Percentiles rank a stretch among this genome's conserved stretches.
phyloP scores from a whole-genome alignment of 2,113 vertebrate species.

The Hemiscyllium ocellatum region DNA sequence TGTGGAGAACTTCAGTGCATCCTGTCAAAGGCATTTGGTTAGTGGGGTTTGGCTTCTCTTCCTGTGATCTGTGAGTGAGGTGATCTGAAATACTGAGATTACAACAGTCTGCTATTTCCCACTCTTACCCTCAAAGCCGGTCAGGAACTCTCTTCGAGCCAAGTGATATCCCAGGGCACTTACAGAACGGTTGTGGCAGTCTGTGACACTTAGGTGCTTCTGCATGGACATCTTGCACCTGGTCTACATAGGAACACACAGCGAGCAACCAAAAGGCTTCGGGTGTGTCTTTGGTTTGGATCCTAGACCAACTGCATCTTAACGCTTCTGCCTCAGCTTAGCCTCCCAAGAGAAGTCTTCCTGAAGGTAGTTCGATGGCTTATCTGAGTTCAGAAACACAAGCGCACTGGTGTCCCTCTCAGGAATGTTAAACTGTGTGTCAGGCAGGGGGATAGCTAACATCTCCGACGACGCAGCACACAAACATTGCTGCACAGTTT shows the following conservation, averaged over 20 bases:
- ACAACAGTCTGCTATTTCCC: no score
- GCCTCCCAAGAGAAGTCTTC: neutral
- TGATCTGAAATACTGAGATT: neutral
- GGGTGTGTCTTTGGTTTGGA: neutral
- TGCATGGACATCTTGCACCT: slow-evolving; percentile 45
- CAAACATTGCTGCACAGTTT: neutral
- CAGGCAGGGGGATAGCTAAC: no score
- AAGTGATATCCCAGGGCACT: slow-evolving; percentile 47
- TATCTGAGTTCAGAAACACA: neutral
- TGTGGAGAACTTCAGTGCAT: neutral
- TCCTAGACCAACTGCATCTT: neutral
- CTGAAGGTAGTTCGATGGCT: neutral
- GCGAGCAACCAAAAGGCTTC: neutral
- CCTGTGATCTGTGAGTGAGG: neutral
- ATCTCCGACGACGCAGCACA: neutral
- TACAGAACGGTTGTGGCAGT: slow-evolving; percentile 41
- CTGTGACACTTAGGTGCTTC: slow-evolving; percentile 41
- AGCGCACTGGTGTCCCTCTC: neutral
- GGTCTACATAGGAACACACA: neutral
- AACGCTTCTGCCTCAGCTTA: neutral
- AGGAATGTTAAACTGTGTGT: neutral
- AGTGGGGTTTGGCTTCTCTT: no score
- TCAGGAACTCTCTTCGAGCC: slow-evolving; percentile 45
- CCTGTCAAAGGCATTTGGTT: neutral
- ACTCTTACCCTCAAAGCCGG: slow-evolving; percentile 45